Base-by-base conservation (phyloP, 2,888 invertebrate species). In the Seira musarum region DNA sequence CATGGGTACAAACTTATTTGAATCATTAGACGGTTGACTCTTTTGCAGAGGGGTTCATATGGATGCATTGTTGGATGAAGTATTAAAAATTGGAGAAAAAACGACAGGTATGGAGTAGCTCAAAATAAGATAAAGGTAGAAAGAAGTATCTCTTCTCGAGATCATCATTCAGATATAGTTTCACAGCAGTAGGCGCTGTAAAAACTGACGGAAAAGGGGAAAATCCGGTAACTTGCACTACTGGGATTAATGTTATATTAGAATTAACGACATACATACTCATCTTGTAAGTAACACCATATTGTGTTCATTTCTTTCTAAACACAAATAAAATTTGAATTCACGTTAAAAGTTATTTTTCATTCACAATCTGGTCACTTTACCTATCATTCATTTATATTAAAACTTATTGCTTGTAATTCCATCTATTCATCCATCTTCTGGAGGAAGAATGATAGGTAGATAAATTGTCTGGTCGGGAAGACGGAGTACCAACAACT, bases 161-260 rank as follows among this genome's bases (percentile, higher is more conserved):
- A 46, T 61, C 22, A 61, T 65, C 77, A 65, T 25, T 57, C 71
- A 78, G 78, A 79, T 72, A 79, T 57, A 73, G 40, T 72, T 79
- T 61, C 79, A 79, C 79, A 79, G 79, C 79, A 79, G 79, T 79
- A 73, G 79, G 79, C 64, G 68, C 72, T 63, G 68, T 72, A 77
- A 68, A 72, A 64, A 22, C 61, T 57, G 40, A 67, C 49, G 69
- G 78, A 78, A 73, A 70, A 65, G 60, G 79, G 79, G 68, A 79
- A 79, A 79, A 79, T 79, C 79, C 79, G 79, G 79, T 79, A 79
- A 79, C 79, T 71, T 71, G 78, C 67, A 77, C 68, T 69, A n/a
- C 68, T 57, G 46, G 53, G 70, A 70, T 70, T 70, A 70, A 49
- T 49, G 17, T 15, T 8, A 49, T 8, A 30, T 30, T 49, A 49